These are phyloP conservation scores for Actias luna DNA, from an alignment of 2,888 invertebrate species.

Conservation along the genomic window DNA sequence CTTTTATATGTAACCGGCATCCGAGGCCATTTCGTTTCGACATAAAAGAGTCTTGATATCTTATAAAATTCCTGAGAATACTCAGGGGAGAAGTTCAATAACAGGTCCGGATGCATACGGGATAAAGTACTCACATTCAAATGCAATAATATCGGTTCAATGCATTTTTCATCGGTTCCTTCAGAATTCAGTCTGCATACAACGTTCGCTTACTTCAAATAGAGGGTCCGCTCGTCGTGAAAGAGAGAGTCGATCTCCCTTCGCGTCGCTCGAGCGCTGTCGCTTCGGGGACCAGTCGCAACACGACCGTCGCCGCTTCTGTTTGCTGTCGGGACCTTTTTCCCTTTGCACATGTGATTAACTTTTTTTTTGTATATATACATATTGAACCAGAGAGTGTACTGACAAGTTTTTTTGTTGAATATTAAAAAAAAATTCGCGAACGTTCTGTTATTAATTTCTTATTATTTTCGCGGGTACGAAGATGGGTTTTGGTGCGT, in stretches of 20 bases:
- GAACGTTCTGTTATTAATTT: constrained; percentile 4
- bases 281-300: constrained; percentile 51
- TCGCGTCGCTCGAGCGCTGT: constrained; percentile 25
- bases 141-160: constrained; percentile 29
- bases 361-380: constrained; percentile 57
- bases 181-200: constrained; percentile 36
- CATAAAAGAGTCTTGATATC: constrained; percentile 1
- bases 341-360: constrained; percentile 56
- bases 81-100: constrained; percentile 8
- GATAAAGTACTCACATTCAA: constrained; percentile 20
- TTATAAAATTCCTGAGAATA: neutral
- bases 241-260: constrained; percentile 6
- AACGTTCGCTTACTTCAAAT: neutral
- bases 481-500: constrained; percentile 52
- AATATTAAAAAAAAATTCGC: constrained; percentile 22
- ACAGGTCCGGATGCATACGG: constrained; percentile 3
- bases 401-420: constrained; percentile 44
- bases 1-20: neutral
- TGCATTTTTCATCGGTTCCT: constrained; percentile 50
- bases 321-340: constrained; percentile 41
- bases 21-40: constrained; percentile 7
- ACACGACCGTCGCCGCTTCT: constrained; percentile 42
- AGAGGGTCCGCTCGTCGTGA: neutral
- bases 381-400: constrained; percentile 35
- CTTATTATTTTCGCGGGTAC: constrained; percentile 14